These are phyloP conservation scores for Acinonyx jubatus DNA, from an alignment of 2,113 vertebrate genomes.

Conservation along the genomic window DNA sequence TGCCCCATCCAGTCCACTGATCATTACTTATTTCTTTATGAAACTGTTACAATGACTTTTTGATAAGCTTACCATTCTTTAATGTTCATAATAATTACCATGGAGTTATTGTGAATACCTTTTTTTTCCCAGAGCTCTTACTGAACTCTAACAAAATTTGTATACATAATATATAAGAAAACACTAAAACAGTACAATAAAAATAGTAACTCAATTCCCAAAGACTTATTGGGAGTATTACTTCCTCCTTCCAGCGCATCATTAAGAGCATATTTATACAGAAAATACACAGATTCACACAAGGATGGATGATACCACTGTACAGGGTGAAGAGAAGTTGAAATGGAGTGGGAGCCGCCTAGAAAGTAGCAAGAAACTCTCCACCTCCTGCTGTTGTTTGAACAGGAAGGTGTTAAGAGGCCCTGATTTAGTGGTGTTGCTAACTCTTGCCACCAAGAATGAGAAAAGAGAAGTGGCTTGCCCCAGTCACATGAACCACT, in stretches of 20 bases:
- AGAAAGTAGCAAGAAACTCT: neutral
- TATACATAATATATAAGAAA: neutral
- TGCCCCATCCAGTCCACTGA: neutral
- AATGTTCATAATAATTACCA: neutral
- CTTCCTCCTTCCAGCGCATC: neutral
- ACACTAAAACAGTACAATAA: neutral
- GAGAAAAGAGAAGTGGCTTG: neutral
- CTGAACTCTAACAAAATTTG: neutral
- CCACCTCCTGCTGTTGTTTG: neutral
- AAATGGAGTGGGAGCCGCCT: neutral
- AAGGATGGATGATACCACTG: neutral
- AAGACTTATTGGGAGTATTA: neutral
- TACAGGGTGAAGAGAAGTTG: neutral
- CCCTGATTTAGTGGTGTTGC: neutral
- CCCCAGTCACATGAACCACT: neutral
- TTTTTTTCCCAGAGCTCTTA: neutral
- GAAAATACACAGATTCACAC: neutral
- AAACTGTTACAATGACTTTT: neutral
- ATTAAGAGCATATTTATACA: neutral
- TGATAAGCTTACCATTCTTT: constrained; percentile 16
- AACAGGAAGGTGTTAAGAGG: neutral
- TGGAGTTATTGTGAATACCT: neutral
- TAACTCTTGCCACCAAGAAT: neutral
- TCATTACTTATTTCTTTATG: neutral
- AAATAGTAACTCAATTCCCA: neutral